Evolutionary conservation across 2,113 vertebrate species (phyloP), one percentile per base, ranked within the genome.

Genomic region (Petrocephalus zakoni): DNA sequence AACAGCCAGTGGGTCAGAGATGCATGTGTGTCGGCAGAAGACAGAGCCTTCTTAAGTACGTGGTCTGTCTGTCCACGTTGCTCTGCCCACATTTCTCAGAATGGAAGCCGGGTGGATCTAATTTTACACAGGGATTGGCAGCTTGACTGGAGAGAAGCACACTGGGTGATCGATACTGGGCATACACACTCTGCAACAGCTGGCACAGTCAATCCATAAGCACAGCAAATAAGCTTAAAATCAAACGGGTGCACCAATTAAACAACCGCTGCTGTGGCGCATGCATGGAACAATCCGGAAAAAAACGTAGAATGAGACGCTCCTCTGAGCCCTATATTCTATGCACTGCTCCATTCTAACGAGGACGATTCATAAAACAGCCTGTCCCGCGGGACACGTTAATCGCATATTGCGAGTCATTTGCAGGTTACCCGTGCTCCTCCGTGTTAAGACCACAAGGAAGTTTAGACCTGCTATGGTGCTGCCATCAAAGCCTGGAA

Each of bases 211-310:
- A 90, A 89, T 93, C 55, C 55, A 87, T 88, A 91, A 88, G 89
- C 91, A 91, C 88, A 85, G 90, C 84, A 88, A 90, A 90, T 89
- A 92, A 90, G 93, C 91, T 92, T 90, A 93, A 93, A 91, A 92
- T 90, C 89, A 92, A 89, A 93, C 90, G 91, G 93, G 88, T 87
- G 91, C 89, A 91, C 88, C 87, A 92, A 91, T 92, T 92, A 92
- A 92, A 91, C 92, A 93, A 88, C 56, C 82, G 72, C 51, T 25
- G 22, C 82, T 25, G 47, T n/a, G 49, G 34, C n/a, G 46, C 49
- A 34, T 19, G 72, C 72, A 42, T 17, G 15, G 15, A 78, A 42
- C 72, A 78, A 29, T 29, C 61, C 61, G 0, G 58, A 29, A 68
- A 68, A 64, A 29, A 68, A 68, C 58, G 17, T 5, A 42, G 72